These are phyloP conservation scores for Xanthia icteritia DNA, from an alignment of 2,888 invertebrate genomes.

Conservation along the genomic window DNA sequence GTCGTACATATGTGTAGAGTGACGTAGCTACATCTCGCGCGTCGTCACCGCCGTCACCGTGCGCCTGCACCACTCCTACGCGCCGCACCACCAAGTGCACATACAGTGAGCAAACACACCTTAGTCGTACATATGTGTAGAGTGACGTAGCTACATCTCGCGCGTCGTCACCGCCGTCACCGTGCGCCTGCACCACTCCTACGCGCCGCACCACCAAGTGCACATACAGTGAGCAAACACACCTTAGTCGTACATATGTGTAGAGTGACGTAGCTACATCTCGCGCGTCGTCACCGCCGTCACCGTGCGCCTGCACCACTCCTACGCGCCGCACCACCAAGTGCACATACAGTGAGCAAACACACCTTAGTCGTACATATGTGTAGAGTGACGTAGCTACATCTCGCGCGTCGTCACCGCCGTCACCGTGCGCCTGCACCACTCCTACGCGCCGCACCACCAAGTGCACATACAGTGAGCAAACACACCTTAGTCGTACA, in stretches of 20 bases:
- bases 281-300: constrained; percentile 92
- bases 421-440: background rate
- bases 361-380: constrained; percentile 1
- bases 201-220: constrained; percentile 83
- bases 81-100: constrained; percentile 96
- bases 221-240: constrained; percentile 91
- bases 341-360: constrained; percentile 93
- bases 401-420: constrained; percentile 1
- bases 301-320: constrained; percentile 95
- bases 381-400: constrained; percentile 2
- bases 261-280: constrained; percentile 70
- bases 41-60: constrained; percentile 93
- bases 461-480: constrained; percentile 93
- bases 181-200: background rate
- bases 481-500: background rate
- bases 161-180: background rate
- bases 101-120: constrained; percentile 90
- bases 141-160: constrained; percentile 5
- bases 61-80: constrained; percentile 95
- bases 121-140: background rate
- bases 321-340: constrained; percentile 96
- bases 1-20: background rate
- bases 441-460: no score
- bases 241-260: background rate
- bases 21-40: constrained; percentile 82